A percentile compares a stretch with the other conserved stretches of the same genome.
Conservation (phyloP, 2,888 invertebrate species). For the Cenopis cana region DNA sequence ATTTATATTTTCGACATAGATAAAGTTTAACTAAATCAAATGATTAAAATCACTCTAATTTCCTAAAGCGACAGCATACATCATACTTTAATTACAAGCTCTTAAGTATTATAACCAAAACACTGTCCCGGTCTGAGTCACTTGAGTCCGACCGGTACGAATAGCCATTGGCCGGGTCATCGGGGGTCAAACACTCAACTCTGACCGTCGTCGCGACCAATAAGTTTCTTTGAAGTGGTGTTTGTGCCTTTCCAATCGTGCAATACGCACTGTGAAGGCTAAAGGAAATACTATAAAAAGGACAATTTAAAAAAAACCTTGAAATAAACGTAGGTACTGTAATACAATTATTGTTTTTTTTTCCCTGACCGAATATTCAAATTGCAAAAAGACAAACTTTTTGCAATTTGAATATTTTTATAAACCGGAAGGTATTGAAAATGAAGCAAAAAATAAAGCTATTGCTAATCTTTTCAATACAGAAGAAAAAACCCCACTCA, state of each 20-base stretch:
- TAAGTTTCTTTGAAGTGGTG: conserved; percentile 49
- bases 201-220: conserved; percentile 66
- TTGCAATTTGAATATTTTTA: neutral
- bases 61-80: conserved; percentile 13
- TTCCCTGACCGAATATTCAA: too few species aligned
- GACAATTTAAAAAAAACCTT: neutral
- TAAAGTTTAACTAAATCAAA: neutral
- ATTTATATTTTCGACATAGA: neutral
- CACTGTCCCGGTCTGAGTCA: conserved; percentile 52
- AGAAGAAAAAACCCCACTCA: conserved; percentile 36
- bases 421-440: conserved; percentile 39
- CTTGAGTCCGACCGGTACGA: conserved; percentile 54
- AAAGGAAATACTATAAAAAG: conserved; percentile 8
- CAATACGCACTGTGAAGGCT: conserved; percentile 2
- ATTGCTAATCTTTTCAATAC: conserved; percentile 32
- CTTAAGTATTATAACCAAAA: conserved; percentile 33
- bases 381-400: too few species aligned
- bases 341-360: too few species aligned
- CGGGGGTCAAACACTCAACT: conserved; percentile 76
- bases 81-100: conserved; percentile 32
- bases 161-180: conserved; percentile 67
- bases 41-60: neutral
- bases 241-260: conserved; percentile 39
- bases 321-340: neutral
- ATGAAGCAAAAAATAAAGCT: conserved; percentile 25